Base-by-base conservation (phyloP, 2,888 invertebrate species). In the Antheraea assamensis region DNA sequence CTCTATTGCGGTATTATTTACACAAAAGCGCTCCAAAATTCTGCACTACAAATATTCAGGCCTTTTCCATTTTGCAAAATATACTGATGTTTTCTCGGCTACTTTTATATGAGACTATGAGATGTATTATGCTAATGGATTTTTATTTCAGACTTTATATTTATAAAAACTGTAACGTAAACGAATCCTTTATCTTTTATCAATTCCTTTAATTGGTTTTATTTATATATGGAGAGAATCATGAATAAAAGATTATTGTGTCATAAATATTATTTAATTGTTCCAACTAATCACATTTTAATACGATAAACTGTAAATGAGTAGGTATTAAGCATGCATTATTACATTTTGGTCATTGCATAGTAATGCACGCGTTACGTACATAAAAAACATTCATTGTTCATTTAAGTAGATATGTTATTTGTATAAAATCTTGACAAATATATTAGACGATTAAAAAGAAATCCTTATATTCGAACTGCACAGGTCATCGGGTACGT, bases 401-500 rank as follows among this genome's bases (percentile, higher is more conserved):
- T 19, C 21, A 52, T 52, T 52, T 52, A 5, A 42, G 13, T 0
- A 42, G 7, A 13, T 13, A 42, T 42, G 13, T 42, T 13, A 42
- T 7, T 1, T 2, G 13, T 42, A n/a, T n/a, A 55, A 21, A 55
- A n/a, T 55, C 3, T 58, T 24, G 58, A 24, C 13, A 24, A 58
- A 30, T 0, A 17, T 64, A 64, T 64, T 64, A 15, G 27, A 24
- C 58, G 5, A 64, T 5, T 30, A 27, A 64, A 30, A 64, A 10
- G n/a, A 27, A 64, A 64, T 64, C 61, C 87, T 86, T 85, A 85
- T 83, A 87, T 80, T 81, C 82, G 78, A 77, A 79, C 80, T 87
- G 83, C 84, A 86, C 88, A 85, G 85, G 79, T 85, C 91, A 92
- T 91, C 91, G 89, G 88, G 81, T 90, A 90, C 92, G 90, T 81